Conservation (phyloP, 2,888 invertebrate species). For the Acleris emargana region DNA sequence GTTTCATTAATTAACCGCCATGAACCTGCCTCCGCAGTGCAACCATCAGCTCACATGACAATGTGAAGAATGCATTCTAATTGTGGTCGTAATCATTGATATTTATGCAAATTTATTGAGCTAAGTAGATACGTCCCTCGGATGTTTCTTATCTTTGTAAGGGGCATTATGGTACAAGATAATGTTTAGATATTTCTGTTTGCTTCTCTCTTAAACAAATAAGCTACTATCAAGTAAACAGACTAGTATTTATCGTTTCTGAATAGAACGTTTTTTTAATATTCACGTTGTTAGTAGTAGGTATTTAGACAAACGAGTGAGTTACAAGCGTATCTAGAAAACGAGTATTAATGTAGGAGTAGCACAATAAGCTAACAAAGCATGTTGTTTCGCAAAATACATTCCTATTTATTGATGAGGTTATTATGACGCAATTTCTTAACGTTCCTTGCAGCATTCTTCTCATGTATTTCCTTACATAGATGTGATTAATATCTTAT, state of each 20-base stretch:
- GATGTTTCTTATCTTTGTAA: slow-evolving; percentile 17
- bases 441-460: slow-evolving; percentile 27
- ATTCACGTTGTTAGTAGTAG: slow-evolving; percentile 4
- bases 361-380: slow-evolving; percentile 43
- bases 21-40: slow-evolving; percentile 1
- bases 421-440: slow-evolving; percentile 18
- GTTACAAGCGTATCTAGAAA: slow-evolving; percentile 13
- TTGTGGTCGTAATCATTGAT: neutral
- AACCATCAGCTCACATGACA: neutral
- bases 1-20: neutral
- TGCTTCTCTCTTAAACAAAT: slow-evolving; percentile 25
- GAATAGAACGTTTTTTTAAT: slow-evolving; percentile 14
- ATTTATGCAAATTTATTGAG: slow-evolving; percentile 7
- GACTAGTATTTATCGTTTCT: slow-evolving; percentile 5
- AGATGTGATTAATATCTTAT: neutral
- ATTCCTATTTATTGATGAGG: slow-evolving; percentile 34
- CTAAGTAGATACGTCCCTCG: slow-evolving; percentile 9
- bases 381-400: slow-evolving; percentile 47
- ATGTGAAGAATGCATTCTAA: neutral
- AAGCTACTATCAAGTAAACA: slow-evolving; percentile 23
- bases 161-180: slow-evolving; percentile 24
- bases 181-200: slow-evolving; percentile 28
- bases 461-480: slow-evolving; percentile 9
- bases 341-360: slow-evolving; percentile 33
- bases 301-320: slow-evolving; percentile 1